These are phyloP conservation scores for Acanthosepion lycidas DNA, from an alignment of 2,888 invertebrate species.

Conservation along the genomic window DNA sequence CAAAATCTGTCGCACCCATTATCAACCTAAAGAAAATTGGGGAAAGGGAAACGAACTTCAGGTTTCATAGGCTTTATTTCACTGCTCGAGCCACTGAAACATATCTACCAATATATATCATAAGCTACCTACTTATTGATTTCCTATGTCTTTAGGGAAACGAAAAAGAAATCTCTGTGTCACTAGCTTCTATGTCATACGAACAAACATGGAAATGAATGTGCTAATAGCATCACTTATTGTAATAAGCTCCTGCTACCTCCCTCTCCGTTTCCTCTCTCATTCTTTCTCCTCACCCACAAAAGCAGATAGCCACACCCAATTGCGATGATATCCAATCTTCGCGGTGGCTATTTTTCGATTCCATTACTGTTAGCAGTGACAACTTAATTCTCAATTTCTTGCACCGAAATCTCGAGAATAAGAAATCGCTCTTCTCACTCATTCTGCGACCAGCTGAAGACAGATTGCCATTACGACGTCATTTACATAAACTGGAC, in stretches of 20 bases:
- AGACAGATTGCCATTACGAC: too few relatives aligned
- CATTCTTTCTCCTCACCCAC: neutral
- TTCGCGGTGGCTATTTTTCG: neutral
- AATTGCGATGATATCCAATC: neutral
- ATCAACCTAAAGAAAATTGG: too few relatives aligned
- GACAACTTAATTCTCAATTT: conserved; percentile 9
- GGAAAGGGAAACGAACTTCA: too few relatives aligned
- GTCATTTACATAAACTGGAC: too few relatives aligned
- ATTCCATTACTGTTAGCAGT: neutral
- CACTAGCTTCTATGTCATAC: neutral
- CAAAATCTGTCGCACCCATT: too few relatives aligned
- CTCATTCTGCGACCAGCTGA: neutral
- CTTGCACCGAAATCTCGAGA: neutral
- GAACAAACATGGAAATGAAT: neutral
- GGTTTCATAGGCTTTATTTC: too few relatives aligned
- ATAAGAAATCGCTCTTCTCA: neutral
- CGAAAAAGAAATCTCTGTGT: neutral
- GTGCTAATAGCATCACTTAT: neutral
- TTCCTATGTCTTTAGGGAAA: neutral
- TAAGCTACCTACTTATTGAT: neutral
- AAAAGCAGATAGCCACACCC: neutral
- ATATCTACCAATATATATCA: too few relatives aligned
- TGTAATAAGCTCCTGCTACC: neutral
- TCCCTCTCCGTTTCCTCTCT: neutral
- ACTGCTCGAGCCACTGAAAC: too few relatives aligned